Evolutionary conservation across 2,113 vertebrate genomes (phyloP), one percentile per base, ranked within the genome.

Genomic region (Gnathonemus echidnorhynchus): DNA sequence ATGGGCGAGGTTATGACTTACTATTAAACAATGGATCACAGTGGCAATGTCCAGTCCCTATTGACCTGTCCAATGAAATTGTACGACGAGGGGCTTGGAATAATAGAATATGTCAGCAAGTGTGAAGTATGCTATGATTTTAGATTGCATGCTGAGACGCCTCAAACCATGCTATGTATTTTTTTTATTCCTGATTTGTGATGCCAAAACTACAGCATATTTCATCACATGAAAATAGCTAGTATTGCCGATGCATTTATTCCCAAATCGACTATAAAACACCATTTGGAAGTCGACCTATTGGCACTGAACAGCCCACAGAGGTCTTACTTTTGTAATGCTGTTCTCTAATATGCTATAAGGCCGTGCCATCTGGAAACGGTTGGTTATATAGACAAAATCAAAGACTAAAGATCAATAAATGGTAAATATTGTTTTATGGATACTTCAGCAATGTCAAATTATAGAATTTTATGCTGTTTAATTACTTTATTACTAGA

Each of bases 71-170:
- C 80, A 70, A 88, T 89, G 21, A 90, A 89, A 92, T 91, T 90
- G 91, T 70, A 91, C 93, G 92, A 91, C 91, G 90, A 92, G 91
- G 90, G 58, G 80, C 89, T 92, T 91, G 89, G 89, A 91, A 91
- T 91, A 93, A 92, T 90, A 91, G 90, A 92, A 92, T 90, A 89
- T 92, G 92, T 92, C 92, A 92, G 74, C 10, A 11, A 45, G 83
- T 88, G 91, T 92, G 93, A 92, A 92, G 89, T 91, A 92, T 92
- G 91, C 91, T 91, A 90, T 89, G 92, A 89, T 92, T 93, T 91
- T 91, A 92, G 92, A 92, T 90, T 91, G 92, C 91, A 93, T 92
- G 91, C 90, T 89, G 56, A 56, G 91, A 85, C 90, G 89, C 87
- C 80, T 92, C 90, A 31, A 27, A 53, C 8, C 8, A 35, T 49